Evolutionary conservation across 2,113 vertebrate species (phyloP).

Genomic region (Plecturocebus donacophilus): DNA sequence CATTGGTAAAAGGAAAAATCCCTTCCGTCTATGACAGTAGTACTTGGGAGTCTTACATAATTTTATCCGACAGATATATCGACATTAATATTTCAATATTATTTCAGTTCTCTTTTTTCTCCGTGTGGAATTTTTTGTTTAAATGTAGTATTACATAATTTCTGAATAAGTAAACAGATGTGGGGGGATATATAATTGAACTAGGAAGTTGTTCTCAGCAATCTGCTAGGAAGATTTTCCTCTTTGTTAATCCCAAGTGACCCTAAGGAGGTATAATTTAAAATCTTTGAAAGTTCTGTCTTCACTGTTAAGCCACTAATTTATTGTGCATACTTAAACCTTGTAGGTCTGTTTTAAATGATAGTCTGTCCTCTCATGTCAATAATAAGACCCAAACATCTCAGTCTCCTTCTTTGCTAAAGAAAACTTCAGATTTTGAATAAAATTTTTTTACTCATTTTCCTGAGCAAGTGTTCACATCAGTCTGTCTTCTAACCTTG

Average conservation of each 20-base stretch:
- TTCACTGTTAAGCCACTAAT: neutral
- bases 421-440: neutral
- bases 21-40: neutral
- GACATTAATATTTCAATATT: neutral
- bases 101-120: neutral
- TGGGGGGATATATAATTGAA: neutral
- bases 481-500: neutral
- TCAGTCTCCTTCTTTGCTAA: neutral
- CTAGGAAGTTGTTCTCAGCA: neutral
- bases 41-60: neutral
- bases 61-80: neutral
- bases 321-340: neutral
- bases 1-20: neutral
- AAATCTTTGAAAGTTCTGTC: neutral
- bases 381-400: neutral
- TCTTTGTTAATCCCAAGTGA: neutral
- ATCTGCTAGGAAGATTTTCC: neutral
- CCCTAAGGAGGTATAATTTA: neutral
- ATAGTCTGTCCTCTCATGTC: neutral
- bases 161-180: neutral
- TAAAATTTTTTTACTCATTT: neutral
- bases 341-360: neutral
- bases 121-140: neutral
- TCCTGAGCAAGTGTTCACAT: neutral
- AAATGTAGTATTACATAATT: neutral